These are phyloP conservation scores for Amiota communis DNA, from an alignment of 2,888 invertebrate genomes.

Conservation along the genomic window DNA sequence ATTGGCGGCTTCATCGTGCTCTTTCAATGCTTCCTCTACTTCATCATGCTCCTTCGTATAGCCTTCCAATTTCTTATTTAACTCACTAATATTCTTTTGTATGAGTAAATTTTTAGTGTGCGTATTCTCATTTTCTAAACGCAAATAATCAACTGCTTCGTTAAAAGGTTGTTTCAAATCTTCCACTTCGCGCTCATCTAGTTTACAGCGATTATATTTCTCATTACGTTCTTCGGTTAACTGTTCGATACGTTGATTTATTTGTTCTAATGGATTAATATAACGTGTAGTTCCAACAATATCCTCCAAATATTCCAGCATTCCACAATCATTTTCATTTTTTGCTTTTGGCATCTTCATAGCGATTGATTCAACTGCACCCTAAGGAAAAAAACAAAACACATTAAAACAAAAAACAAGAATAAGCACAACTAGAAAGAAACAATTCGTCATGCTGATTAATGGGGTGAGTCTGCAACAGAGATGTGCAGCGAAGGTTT, in stretches of 20 bases:
- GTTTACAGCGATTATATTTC: conserved; percentile 87
- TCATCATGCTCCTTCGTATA: conserved; percentile 78
- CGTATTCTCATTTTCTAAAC: conserved; percentile 84
- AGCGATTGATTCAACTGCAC: conserved; percentile 99
- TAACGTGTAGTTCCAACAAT: conserved; percentile 93
- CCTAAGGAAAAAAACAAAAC: conserved; percentile 76
- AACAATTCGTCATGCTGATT: background rate
- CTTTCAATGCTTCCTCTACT: conserved; percentile 76
- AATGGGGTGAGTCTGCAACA: background rate
- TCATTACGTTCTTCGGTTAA: conserved; percentile 83
- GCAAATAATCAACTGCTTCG: conserved; percentile 84
- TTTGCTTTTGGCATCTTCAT: conserved; percentile 97
- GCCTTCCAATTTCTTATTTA: conserved; percentile 77
- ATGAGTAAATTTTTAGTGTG: conserved; percentile 81
- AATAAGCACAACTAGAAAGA: background rate
- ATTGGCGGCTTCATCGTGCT: conserved; percentile 66
- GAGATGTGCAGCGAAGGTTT: too few species aligned
- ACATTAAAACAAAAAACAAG: conserved; percentile 9
- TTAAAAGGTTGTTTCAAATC: conserved; percentile 85
- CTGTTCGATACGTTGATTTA: conserved; percentile 82
- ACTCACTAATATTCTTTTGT: conserved; percentile 79
- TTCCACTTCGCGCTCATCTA: conserved; percentile 86
- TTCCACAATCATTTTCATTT: conserved; percentile 91
- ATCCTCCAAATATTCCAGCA: conserved; percentile 98
- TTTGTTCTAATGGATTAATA: conserved; percentile 85